phyloP scores from a whole-genome alignment of 2,888 invertebrate species.

The Eupithecia exiguata region DNA sequence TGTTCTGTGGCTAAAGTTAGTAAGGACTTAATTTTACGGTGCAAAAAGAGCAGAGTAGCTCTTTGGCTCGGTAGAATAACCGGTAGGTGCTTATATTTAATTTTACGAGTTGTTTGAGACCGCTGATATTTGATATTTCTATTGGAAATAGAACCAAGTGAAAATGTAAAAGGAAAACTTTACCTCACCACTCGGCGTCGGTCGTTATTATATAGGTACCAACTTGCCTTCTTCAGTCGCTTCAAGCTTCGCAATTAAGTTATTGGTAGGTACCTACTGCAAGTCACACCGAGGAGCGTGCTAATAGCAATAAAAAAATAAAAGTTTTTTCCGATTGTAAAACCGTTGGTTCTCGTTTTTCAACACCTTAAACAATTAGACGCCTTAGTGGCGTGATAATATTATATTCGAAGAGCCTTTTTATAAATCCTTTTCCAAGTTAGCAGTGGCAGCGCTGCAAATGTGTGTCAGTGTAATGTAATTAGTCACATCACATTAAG shows the following conservation, averaged over 20 bases:
- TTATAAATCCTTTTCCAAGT: neutral
- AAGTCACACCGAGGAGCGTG: neutral
- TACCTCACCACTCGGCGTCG: neutral
- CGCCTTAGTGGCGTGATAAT: no score
- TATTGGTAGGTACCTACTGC: slow-evolving; percentile 2
- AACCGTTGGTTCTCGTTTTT: neutral
- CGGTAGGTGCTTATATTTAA: slow-evolving; percentile 15
- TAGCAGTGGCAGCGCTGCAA: slow-evolving; percentile 8
- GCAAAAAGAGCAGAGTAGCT: slow-evolving; percentile 3
- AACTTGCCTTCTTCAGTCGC: neutral
- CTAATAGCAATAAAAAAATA: neutral
- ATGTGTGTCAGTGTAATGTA: slow-evolving; percentile 22
- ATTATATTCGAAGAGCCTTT: no score
- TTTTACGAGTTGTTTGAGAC: slow-evolving; percentile 1
- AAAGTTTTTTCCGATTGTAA: neutral
- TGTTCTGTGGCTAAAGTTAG: neutral
- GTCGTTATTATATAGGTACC: neutral
- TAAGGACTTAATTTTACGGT: slow-evolving; percentile 6
- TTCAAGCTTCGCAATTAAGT: neutral
- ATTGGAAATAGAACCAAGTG: slow-evolving; percentile 6
- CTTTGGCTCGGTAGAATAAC: neutral
- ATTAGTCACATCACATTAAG: slow-evolving; percentile 38
- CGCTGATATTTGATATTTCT: slow-evolving; percentile 14
- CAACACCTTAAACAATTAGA: neutral
- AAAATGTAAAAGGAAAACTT: slow-evolving; percentile 11